Base-by-base conservation (phyloP, 2,113 vertebrate genomes). In the Larimichthys crocea region DNA sequence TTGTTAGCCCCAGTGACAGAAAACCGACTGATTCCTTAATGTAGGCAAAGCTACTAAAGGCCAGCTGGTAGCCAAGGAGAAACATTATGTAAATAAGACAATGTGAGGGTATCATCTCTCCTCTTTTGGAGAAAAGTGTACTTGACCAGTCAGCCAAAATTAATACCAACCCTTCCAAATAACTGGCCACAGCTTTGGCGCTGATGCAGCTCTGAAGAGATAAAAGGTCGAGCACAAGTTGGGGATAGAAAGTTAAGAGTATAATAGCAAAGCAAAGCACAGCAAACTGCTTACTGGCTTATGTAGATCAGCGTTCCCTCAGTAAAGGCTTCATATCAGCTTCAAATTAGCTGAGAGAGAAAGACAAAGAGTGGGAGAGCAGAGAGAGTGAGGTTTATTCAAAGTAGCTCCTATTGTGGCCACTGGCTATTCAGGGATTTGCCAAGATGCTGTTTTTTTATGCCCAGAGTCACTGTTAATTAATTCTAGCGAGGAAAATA, bases 301-400 rank as follows among this genome's bases (percentile, higher is more conserved):
- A 89, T 91, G 89, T 79, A 90, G 89, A 91, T 92, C 85, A 87
- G 76, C 66, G 67, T 74, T 86, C 80, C 75, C 76, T 94, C 89
- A 91, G 92, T 92, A 71, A 79, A 85, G 48, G 74, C 64, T 53
- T 29, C 15, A 80, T 56, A 81, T 74, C 68, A 67, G 65, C 75
- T 83, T 80, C 24, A 75, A 49, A 85, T 80, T 86, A 79, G 62
- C 46, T 83, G 60, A 57, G 60, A 40, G 57, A 24, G 52, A 57
- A 35, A n/a, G 66, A 64, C 19, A 44, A 26, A 76, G 22, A 66
- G 14, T 49, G 2, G 17, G 56, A 50, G 17, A 74, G 71, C 20
- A 53, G 57, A 31, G 57, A 79, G 74, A 60, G 15, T 31, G 42
- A 49, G 26, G 80, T 80, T 93, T 80, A 82, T 56, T 81, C 71